Evolutionary conservation across 2,113 vertebrate species (phyloP).

Genomic region (Hiodon alosoides): DNA sequence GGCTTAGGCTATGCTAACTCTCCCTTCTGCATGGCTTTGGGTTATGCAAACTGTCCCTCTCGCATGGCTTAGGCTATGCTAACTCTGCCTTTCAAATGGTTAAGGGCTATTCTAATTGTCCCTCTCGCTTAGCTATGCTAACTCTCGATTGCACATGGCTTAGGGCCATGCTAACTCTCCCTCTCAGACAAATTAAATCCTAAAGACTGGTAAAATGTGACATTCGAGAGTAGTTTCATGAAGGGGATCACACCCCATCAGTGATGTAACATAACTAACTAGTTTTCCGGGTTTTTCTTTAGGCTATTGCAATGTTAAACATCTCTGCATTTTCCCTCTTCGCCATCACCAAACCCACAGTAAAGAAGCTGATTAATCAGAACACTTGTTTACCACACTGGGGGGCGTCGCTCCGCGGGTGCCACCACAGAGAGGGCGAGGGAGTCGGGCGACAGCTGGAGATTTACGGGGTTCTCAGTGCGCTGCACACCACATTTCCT

Average conservation of each 20-base stretch:
- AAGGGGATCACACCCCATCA: neutral
- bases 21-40: too few species aligned
- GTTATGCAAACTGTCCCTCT: too few species aligned
- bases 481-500: constrained; percentile 48
- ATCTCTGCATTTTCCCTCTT: constrained; percentile 21
- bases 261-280: neutral
- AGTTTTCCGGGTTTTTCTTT: neutral
- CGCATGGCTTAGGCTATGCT: too few species aligned
- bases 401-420: constrained; percentile 46
- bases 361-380: constrained; percentile 58
- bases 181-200: too few species aligned
- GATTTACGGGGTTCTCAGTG: constrained; percentile 53
- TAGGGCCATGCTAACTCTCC: too few species aligned
- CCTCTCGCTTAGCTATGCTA: too few species aligned
- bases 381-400: constrained; percentile 62
- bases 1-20: too few species aligned
- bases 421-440: constrained; percentile 48
- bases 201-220: neutral
- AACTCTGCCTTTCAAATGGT: too few species aligned
- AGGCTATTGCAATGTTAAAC: neutral
- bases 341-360: constrained; percentile 46
- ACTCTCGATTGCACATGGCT: too few species aligned
- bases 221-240: neutral
- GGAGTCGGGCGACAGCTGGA: constrained; percentile 56
- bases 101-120: too few species aligned